Evolutionary conservation across 53 echinoderm and acorn worm species (phyloP).

Genomic region (Apostichopus leukothele): DNA sequence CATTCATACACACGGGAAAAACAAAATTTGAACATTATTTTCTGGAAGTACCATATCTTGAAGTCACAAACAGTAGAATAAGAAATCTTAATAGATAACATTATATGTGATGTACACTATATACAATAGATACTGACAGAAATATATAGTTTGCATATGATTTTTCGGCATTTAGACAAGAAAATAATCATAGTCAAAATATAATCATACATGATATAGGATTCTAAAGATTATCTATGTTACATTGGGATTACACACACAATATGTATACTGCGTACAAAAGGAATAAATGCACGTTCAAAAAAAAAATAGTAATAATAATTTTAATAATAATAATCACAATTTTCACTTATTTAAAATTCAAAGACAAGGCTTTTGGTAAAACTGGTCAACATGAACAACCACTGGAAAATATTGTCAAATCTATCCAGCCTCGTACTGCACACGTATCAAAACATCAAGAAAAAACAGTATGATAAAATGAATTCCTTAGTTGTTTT

Average conservation of each 20-base stretch:
- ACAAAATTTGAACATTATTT: neutral
- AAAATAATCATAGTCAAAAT: constrained; percentile 6
- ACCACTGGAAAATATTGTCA: no score
- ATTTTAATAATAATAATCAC: no score
- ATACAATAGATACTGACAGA: constrained; percentile 30
- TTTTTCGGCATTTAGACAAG: constrained; percentile 13
- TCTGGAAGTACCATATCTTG: constrained; percentile 13
- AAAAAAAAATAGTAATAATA: no score
- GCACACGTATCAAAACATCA: no score
- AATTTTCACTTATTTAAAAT: no score
- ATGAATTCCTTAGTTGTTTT: no score
- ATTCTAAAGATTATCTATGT: constrained; percentile 2
- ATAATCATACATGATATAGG: constrained; percentile 6
- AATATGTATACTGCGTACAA: constrained; percentile 8
- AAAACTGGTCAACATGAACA: no score
- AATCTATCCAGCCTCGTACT: no score
- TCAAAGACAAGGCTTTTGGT: no score
- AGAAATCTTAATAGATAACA: constrained; percentile 35
- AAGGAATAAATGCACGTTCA: neutral
- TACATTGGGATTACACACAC: constrained; percentile 14
- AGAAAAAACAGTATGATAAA: no score
- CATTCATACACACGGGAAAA: constrained; percentile 28
- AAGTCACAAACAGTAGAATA: constrained; percentile 35
- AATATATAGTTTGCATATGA: constrained; percentile 44
- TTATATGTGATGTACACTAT: constrained; percentile 41